Conservation (phyloP, 2,888 invertebrate genomes). For the Heliconius hortense region DNA sequence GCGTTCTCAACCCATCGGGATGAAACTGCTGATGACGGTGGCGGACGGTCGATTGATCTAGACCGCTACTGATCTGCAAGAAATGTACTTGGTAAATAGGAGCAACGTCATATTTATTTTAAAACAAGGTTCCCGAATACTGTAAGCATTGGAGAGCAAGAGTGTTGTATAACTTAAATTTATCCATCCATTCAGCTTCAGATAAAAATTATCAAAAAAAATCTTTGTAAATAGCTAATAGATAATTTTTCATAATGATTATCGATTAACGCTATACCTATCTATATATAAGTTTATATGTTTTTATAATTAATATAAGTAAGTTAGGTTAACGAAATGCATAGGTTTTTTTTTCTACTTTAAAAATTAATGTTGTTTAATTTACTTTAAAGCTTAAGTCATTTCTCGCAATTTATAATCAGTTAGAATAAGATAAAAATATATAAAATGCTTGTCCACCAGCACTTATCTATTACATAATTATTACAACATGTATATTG, state of each 20-base stretch:
- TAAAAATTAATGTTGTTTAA: no score
- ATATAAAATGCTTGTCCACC: no score
- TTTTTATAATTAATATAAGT: no score
- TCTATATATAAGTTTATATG: no score
- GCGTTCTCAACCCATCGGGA: constrained; percentile 82
- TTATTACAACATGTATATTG: no score
- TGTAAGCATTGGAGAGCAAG: neutral
- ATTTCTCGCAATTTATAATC: no score
- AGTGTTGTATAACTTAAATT: neutral
- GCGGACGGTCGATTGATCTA: constrained; percentile 69
- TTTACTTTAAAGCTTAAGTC: no score
- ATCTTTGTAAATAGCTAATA: neutral
- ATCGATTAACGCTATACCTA: neutral
- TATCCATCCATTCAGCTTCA: neutral
- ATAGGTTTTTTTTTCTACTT: no score
- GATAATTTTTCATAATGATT: neutral
- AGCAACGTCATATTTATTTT: constrained; percentile 10
- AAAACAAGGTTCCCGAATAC: neutral
- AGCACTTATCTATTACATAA: no score
- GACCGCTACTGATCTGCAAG: constrained; percentile 76
- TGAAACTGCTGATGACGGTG: constrained; percentile 61
- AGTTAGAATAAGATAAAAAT: no score
- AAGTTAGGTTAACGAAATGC: no score
- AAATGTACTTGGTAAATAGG: constrained; percentile 43
- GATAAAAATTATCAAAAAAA: neutral